Evolutionary conservation across 2,113 vertebrate genomes (phyloP).

Genomic region (Corythornis madagascariensis): DNA sequence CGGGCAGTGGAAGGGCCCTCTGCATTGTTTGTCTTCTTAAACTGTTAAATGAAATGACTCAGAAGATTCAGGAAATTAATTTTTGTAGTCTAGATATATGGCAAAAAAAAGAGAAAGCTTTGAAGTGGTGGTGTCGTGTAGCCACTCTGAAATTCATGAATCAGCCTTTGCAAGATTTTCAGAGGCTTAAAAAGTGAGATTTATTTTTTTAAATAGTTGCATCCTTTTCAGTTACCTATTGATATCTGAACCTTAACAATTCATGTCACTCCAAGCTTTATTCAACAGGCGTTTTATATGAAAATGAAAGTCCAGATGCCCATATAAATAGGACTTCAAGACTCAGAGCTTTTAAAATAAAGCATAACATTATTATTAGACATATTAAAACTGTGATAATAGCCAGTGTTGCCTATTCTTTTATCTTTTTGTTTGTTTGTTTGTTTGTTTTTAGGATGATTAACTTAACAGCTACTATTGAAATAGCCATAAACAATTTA

Average conservation of each 20-base stretch:
- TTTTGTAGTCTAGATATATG: slow-evolving; percentile 26
- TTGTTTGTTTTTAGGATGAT: neutral
- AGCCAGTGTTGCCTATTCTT: neutral
- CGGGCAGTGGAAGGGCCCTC: neutral
- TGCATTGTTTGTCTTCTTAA: slow-evolving; percentile 43
- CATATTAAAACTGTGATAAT: neutral
- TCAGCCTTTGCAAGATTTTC: neutral
- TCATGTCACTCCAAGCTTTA: slow-evolving; percentile 22
- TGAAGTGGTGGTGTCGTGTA: slow-evolving; percentile 34
- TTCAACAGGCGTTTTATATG: neutral
- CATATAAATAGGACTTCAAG: slow-evolving; percentile 16
- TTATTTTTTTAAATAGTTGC: neutral
- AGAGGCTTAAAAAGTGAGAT: slow-evolving; percentile 13
- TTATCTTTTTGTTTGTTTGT: neutral
- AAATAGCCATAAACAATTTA: slow-evolving; percentile 59
- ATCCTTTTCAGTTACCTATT: slow-evolving; percentile 27
- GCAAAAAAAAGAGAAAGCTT: neutral
- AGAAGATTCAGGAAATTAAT: slow-evolving; percentile 68
- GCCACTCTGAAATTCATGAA: slow-evolving; percentile 34
- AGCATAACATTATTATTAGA: neutral
- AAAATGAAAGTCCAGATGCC: slow-evolving; percentile 32
- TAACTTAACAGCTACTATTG: slow-evolving; percentile 47
- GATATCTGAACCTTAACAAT: slow-evolving; percentile 49
- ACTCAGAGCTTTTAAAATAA: slow-evolving; percentile 25
- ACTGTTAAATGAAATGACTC: slow-evolving; percentile 56